These are phyloP conservation scores for Drosophila mettleri DNA, from an alignment of 2,888 invertebrate species.

Conservation along the genomic window DNA sequence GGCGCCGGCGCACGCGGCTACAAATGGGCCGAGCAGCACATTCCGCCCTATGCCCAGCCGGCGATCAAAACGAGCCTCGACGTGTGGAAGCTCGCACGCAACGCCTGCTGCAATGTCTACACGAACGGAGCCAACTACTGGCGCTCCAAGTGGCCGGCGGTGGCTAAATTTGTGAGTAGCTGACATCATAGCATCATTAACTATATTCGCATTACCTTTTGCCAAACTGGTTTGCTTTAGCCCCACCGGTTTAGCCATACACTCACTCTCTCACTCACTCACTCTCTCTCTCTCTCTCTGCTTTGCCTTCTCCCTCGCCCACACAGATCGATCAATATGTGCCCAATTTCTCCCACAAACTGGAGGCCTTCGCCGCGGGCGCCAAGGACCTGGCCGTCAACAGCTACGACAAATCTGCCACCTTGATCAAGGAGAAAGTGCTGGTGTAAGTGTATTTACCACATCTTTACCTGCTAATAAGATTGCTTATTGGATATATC, in stretches of 20 bases:
- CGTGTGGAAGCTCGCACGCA: slow-evolving; percentile 86
- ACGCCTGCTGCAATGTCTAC: slow-evolving; percentile 86
- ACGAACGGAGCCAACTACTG: slow-evolving; percentile 86
- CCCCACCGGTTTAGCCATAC: background rate
- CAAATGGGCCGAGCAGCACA: slow-evolving; percentile 88
- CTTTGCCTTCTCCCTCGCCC: slow-evolving; percentile 38
- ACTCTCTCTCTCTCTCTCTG: background rate
- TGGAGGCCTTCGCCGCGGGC: slow-evolving; percentile 86
- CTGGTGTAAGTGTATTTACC: slow-evolving; percentile 89
- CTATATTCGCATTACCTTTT: slow-evolving; percentile 27
- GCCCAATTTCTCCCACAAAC: slow-evolving; percentile 89
- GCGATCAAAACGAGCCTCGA: slow-evolving; percentile 88
- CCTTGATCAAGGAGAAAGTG: slow-evolving; percentile 90
- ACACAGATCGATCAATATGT: slow-evolving; percentile 89
- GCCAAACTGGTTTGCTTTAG: slow-evolving; percentile 42
- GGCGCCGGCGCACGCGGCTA: slow-evolving; percentile 88
- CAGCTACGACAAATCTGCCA: slow-evolving; percentile 86
- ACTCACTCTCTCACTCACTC: background rate
- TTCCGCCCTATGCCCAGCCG: slow-evolving; percentile 89
- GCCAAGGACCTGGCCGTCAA: slow-evolving; percentile 85
- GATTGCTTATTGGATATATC: background rate
- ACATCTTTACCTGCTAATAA: background rate
- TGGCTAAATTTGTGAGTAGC: slow-evolving; percentile 86
- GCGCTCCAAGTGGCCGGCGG: slow-evolving; percentile 86
- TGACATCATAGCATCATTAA: slow-evolving; percentile 33